These are phyloP conservation scores for Onychomys arenicola DNA, from an alignment of 2,797 vertebrate species.

Conservation along the genomic window DNA sequence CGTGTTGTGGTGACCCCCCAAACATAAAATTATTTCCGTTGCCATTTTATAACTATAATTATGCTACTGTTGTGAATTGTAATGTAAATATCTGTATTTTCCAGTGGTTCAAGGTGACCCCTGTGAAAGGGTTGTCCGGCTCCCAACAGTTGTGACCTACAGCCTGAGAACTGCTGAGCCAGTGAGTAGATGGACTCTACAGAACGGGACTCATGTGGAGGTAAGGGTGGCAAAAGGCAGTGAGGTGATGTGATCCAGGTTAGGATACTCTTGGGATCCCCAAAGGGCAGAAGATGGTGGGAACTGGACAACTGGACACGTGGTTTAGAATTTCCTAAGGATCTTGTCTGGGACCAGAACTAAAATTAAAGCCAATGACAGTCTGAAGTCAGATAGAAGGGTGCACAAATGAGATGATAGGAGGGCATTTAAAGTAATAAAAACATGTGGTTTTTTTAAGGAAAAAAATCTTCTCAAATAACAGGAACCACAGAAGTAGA, in stretches of 20 bases:
- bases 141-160: neutral
- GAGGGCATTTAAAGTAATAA: slow-evolving; percentile 3
- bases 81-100: neutral
- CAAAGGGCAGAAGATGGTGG: neutral
- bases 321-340: neutral
- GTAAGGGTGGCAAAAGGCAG: no score
- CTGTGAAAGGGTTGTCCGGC: neutral
- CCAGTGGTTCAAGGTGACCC: neutral
- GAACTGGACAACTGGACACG: neutral
- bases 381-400: neutral
- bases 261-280: neutral
- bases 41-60: neutral
- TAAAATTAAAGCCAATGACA: slow-evolving; percentile 15
- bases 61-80: neutral
- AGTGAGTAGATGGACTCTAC: neutral
- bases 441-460: neutral
- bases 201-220: neutral
- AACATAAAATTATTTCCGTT: neutral
- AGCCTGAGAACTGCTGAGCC: neutral
- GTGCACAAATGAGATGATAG: neutral
- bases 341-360: neutral
- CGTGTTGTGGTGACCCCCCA: neutral
- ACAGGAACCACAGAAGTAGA: neutral
- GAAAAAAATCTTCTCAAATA: neutral
- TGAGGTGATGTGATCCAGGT: neutral